Base-by-base conservation (phyloP, 2,888 invertebrate species). In the Drosophila recens region DNA sequence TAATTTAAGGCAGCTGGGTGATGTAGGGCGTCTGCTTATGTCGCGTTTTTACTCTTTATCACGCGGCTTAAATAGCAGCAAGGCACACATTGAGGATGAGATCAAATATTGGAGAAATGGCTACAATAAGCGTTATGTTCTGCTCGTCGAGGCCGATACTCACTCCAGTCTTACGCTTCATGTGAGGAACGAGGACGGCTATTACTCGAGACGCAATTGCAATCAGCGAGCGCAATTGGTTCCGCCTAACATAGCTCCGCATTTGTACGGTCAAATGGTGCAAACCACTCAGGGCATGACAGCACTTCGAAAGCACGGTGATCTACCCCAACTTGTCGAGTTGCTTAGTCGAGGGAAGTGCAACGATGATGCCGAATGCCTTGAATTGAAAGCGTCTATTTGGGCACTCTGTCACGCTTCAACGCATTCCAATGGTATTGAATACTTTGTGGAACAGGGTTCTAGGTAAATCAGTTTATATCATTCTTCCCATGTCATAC, bases 361-460 rank as follows among this genome's bases (percentile, higher is more conserved):
- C 87, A 92, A 93, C 3, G 95, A 94, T 11, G 96, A 96, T 57
- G 94, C 94, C 69, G 96, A 96, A 82, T 95, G 97, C 59, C 92
- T 96, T 48, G 95, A 96, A 73, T 92, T 98, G 45, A 99, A 99
- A 92, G 95, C 97, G 6, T 96, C 98, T 0, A 93, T 99, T 0
- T 99, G 99, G 98, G 96, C 97, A 1, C 91, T 96, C 54, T 97
- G 97, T 15, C 97, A 98, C 92, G 94, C 97, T 11, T 97, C 96
- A 2, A 96, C 96, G 0, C 96, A 97, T 8, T 93, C 94, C 0
- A 94, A 95, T 78, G 98, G 98, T 4, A 94, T 97, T 9, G 95
- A 95, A 54, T 95, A 96, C 83, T 93, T 98, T 34, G 94, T 95
- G 62, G 92, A 92, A 72, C 76, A 86, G 23, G 88, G 86, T 33